phyloP scores from a whole-genome alignment of 1,140 invertebrate species.

The Sarcophaga peregrina region DNA sequence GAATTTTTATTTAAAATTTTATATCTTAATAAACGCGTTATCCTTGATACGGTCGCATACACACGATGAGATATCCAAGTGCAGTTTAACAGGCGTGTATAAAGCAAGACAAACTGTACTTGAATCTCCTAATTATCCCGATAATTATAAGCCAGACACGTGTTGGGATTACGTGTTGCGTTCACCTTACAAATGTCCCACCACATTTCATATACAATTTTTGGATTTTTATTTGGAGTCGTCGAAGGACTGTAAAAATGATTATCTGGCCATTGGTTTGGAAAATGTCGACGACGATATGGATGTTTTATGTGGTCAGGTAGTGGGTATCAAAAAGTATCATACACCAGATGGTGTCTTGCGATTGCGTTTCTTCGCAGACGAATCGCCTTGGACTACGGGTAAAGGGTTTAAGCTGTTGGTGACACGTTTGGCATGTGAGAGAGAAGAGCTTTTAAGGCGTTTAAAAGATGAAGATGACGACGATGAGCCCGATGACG shows the following conservation, averaged over 20 bases:
- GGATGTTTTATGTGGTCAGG: conserved; percentile 68
- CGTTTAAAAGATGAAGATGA: not conserved
- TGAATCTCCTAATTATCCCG: conserved; percentile 69
- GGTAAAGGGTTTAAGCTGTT: conserved; percentile 69
- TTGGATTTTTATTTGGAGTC: conserved; percentile 69
- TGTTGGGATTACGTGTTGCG: conserved; percentile 69
- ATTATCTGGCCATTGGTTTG: conserved; percentile 67
- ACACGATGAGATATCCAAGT: conserved; percentile 59
- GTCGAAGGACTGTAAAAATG: conserved; percentile 67
- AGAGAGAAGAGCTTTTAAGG: conserved; percentile 55
- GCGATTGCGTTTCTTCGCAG: conserved; percentile 62
- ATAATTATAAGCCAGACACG: conserved; percentile 66
- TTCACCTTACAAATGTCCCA: conserved; percentile 68
- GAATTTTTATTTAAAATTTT: conserved; percentile 7
- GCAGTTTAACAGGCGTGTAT: conserved; percentile 58
- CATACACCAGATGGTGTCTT: conserved; percentile 67
- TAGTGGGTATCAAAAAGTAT: conserved; percentile 67
- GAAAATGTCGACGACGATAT: conserved; percentile 59
- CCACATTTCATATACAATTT: conserved; percentile 70
- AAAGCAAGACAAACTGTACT: conserved; percentile 62
- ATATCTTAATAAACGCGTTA: not conserved
- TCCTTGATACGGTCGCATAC: conserved; percentile 33
- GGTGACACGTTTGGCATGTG: conserved; percentile 67
- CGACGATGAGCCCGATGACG: conserved; percentile 44
- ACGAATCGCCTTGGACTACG: conserved; percentile 60